Conservation (phyloP, 1,140 invertebrate species). For the Hyposmocoma kahamanoa region DNA sequence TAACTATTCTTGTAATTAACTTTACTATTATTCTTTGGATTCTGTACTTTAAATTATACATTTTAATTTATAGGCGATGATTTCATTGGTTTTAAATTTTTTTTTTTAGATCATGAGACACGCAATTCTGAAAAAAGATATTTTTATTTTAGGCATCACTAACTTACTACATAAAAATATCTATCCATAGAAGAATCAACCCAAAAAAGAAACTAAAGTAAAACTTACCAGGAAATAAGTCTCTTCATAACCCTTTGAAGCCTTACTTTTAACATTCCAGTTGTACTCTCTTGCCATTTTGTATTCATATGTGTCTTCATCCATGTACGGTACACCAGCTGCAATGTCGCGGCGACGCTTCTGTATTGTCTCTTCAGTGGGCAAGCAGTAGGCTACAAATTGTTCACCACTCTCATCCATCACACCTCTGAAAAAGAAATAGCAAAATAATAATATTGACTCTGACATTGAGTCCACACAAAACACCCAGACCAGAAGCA, state of each 20-base stretch:
- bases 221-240: constrained; percentile 93
- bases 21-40: too few relatives aligned
- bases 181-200: too few relatives aligned
- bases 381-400: constrained; percentile 98
- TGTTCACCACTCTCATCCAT: constrained; percentile 99
- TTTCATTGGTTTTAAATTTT: too few relatives aligned
- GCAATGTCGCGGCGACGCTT: constrained; percentile 89
- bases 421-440: constrained; percentile 82
- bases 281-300: constrained; percentile 97
- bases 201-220: too few relatives aligned
- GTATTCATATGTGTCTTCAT: constrained; percentile 95
- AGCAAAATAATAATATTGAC: background rate
- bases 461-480: background rate
- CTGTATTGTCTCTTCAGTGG: constrained; percentile 92
- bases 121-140: too few relatives aligned
- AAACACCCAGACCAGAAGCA: too few relatives aligned
- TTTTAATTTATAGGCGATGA: too few relatives aligned
- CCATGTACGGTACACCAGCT: constrained; percentile 87
- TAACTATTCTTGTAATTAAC: too few relatives aligned
- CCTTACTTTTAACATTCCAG: constrained; percentile 99
- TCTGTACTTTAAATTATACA: too few relatives aligned
- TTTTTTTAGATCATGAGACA: too few relatives aligned
- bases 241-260: constrained; percentile 97
- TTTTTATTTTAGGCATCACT: too few relatives aligned
- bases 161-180: too few relatives aligned